Evolutionary conservation across 2,113 vertebrate species (phyloP), one percentile per base, ranked within the genome.

Genomic region (Callocephalon fimbriatum): DNA sequence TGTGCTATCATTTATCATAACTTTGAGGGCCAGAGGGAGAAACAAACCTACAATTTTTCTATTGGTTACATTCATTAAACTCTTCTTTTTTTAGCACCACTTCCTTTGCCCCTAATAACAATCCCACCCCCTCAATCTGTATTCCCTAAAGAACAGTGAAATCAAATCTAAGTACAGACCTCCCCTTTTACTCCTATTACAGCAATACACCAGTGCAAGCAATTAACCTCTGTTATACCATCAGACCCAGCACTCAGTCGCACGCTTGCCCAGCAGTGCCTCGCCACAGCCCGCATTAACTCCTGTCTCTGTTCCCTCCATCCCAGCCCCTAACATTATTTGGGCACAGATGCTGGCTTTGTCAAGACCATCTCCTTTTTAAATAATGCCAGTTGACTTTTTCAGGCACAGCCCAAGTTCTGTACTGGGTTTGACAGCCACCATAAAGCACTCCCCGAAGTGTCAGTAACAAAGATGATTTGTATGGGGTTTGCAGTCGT

Each of bases 1-100:
- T 97, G 98, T 98, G 98, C 99, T 99, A 99, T 99, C 99, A 99
- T 99, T 99, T 99, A 99, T 99, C 99, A 99, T 99, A 98, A 98
- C 98, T 99, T 98, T 97, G 98, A 98, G 98, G 98, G 98, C 97
- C 95, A 96, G 97, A 88, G 97, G 98, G 98, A 97, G 98, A 98
- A 98, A 98, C 96, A 98, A 98, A 96, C 97, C 97, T 96, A 97
- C 96, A 95, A 93, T 98, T 98, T 98, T 98, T 98, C 98, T 97
- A 97, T 98, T 98, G 97, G 98, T 97, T 97, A 95, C 98, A 97
- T 98, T 98, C 98, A 98, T 96, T 97, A 98, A 97, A 96, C 93
- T 85, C 93, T 94, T 98, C 96, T 97, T 96, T 97, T 94, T 97
- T 97, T 96, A 86, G 83, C 92, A 97, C 91, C 61, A 96, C 97